A percentile compares a stretch with the other conserved stretches of the same genome.
Conservation (phyloP, 2,888 invertebrate species). For the Pedicia rivosa region DNA sequence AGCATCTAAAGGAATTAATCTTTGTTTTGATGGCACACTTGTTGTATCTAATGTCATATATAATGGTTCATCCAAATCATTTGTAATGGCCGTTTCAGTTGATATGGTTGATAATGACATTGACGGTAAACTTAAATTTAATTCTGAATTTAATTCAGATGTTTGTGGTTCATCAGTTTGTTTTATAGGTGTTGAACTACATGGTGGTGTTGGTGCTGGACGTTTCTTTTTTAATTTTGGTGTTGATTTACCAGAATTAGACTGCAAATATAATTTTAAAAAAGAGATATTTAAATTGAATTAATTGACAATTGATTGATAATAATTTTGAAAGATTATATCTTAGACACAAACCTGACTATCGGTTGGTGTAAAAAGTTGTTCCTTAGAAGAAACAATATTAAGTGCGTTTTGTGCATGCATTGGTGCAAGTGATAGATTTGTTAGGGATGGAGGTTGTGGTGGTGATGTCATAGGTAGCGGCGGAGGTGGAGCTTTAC, state of each 20-base stretch:
- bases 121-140: no score
- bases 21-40: conserved; percentile 11
- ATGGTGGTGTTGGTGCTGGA: conserved; percentile 48
- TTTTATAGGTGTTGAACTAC: no score
- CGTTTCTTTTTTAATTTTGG: conserved; percentile 40
- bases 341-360: neutral
- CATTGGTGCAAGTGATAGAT: neutral
- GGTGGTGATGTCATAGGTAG: neutral
- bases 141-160: no score
- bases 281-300: neutral
- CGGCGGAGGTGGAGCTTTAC: conserved; percentile 20
- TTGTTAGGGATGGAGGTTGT: neutral
- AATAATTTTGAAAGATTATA: neutral
- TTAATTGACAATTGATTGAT: neutral
- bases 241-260: conserved; percentile 18
- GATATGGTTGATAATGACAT: no score
- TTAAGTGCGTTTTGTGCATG: neutral
- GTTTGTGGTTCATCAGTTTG: no score
- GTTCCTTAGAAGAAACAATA: no score
- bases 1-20: conserved; percentile 20
- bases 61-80: no score
- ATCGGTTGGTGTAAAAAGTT: no score
- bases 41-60: no score
- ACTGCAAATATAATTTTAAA: neutral
- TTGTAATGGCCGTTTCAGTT: neutral